A percentile compares a stretch with the other conserved stretches of the same genome.
Evolutionary conservation across 2,888 invertebrate species (phyloP).

Genomic region (Allacma fusca): DNA sequence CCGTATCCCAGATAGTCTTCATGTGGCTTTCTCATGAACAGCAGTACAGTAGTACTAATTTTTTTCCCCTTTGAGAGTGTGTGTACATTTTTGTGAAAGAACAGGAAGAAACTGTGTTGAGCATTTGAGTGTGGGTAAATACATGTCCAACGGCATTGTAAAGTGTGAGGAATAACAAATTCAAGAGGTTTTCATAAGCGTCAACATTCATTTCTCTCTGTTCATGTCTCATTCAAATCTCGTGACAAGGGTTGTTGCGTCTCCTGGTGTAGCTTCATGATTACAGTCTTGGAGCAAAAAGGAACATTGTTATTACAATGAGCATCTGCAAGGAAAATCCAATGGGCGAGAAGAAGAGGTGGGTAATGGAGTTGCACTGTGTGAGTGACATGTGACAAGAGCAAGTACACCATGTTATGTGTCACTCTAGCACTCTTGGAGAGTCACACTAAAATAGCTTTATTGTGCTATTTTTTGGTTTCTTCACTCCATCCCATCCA

Average conservation of each 20-base stretch:
- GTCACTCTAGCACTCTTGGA: slow-evolving; percentile 14
- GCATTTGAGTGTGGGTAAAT: too few species aligned
- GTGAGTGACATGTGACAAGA: slow-evolving; percentile 37
- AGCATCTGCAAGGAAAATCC: slow-evolving; percentile 12
- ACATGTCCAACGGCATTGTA: too few species aligned
- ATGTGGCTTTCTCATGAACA: too few species aligned
- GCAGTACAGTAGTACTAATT: too few species aligned
- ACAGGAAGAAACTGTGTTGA: too few species aligned
- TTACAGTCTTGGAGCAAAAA: background rate
- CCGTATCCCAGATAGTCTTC: too few species aligned
- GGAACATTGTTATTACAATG: slow-evolving; percentile 24
- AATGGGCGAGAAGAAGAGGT: background rate
- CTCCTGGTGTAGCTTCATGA: background rate
- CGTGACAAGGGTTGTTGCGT: background rate
- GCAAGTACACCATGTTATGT: slow-evolving; percentile 30
- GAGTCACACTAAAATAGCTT: slow-evolving; percentile 23
- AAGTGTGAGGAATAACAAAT: too few species aligned
- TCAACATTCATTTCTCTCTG: too few species aligned
- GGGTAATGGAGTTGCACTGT: background rate
- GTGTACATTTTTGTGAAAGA: too few species aligned
- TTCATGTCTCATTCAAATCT: background rate
- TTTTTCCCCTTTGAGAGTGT: too few species aligned
- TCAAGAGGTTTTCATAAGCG: too few species aligned
- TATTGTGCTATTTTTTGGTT: slow-evolving; percentile 33
- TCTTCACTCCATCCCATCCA: background rate